Evolutionary conservation across 2,113 vertebrate species (phyloP).

Genomic region (Alces alces): DNA sequence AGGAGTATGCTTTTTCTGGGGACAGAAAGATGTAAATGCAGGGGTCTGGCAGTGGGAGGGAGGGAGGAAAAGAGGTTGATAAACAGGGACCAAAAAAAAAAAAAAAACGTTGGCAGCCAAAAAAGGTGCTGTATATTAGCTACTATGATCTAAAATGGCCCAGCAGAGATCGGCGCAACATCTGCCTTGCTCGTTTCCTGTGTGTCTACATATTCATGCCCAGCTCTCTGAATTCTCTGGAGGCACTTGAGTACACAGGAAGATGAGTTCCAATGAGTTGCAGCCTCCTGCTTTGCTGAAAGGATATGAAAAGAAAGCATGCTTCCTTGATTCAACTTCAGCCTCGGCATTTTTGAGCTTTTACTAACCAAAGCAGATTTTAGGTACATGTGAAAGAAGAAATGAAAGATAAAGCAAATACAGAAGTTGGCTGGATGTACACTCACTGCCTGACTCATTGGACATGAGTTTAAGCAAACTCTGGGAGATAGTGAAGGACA

Average conservation of each 20-base stretch:
- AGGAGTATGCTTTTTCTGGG: not conserved
- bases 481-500: not conserved
- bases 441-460: not conserved
- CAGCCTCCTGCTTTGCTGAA: slow-evolving; percentile 68
- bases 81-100: slow-evolving; percentile 19
- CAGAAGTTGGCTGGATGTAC: not conserved
- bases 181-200: slow-evolving; percentile 78
- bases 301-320: slow-evolving; percentile 32
- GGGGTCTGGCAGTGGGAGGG: not conserved
- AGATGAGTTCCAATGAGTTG: slow-evolving; percentile 73
- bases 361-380: slow-evolving; percentile 18
- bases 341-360: slow-evolving; percentile 24
- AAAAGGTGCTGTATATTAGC: slow-evolving; percentile 74
- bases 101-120: slow-evolving; percentile 63
- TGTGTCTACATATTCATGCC: slow-evolving; percentile 83
- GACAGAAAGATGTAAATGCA: slow-evolving; percentile 7
- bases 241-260: slow-evolving; percentile 73
- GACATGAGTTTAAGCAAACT: not conserved
- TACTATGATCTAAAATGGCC: slow-evolving; percentile 72
- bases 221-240: slow-evolving; percentile 78
- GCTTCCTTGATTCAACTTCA: not conserved
- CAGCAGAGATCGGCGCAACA: slow-evolving; percentile 78
- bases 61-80: slow-evolving; percentile 40
- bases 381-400: not conserved
- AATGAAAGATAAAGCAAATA: not conserved